Percentiles rank a stretch among this genome's conserved stretches.
Conservation (phyloP, 2,797 vertebrate species). For the Anabas testudineus region DNA sequence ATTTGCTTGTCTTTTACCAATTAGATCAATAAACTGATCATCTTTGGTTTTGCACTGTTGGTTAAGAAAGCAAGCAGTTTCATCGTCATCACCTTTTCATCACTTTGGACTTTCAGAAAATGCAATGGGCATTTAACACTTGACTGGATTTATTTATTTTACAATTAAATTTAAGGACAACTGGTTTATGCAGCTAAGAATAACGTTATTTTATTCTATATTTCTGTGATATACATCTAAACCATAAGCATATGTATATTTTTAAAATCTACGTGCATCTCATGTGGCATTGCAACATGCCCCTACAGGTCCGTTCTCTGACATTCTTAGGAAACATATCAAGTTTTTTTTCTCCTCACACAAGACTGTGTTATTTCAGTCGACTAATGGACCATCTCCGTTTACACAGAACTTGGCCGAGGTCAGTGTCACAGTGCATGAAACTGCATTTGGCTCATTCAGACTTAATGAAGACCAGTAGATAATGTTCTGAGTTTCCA, state of each 20-base stretch:
- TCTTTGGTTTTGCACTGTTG: not conserved
- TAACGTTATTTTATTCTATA: not conserved
- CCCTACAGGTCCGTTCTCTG: not conserved
- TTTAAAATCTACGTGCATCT: not conserved
- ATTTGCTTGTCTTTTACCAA: not conserved
- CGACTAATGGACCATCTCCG: slow-evolving; percentile 46
- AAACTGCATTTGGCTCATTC: slow-evolving; percentile 35
- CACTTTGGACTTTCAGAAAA: not conserved
- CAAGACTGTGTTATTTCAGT: slow-evolving; percentile 47
- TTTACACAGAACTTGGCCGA: slow-evolving; percentile 51
- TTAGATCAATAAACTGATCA: not conserved
- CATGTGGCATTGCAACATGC: not conserved
- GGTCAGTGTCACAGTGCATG: slow-evolving; percentile 35
- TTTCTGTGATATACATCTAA: too few relatives aligned
- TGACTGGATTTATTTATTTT: not conserved
- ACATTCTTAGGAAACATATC: slow-evolving; percentile 14
- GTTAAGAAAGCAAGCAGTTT: not conserved
- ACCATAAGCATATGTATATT: too few relatives aligned
- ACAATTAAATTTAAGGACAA: not conserved
- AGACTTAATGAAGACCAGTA: slow-evolving; percentile 22
- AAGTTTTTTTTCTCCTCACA: slow-evolving; percentile 1
- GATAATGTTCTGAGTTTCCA: slow-evolving; percentile 11
- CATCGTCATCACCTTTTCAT: not conserved
- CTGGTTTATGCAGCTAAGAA: not conserved
- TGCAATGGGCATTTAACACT: too few relatives aligned